These are phyloP conservation scores for Lerema accius DNA, from an alignment of 1,140 invertebrate genomes.

Conservation along the genomic window DNA sequence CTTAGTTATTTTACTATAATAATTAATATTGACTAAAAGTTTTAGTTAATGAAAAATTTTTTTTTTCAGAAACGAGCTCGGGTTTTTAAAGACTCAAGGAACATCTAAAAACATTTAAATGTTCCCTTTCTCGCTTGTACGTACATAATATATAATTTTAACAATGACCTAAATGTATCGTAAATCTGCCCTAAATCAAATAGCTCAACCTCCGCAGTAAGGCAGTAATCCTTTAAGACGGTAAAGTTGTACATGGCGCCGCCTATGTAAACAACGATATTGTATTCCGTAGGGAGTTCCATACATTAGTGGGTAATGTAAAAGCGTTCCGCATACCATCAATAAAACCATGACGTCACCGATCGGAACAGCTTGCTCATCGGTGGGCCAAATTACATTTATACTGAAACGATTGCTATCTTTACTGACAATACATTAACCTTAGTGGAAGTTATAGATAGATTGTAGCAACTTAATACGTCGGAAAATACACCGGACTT, in stretches of 20 bases:
- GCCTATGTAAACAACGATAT: not conserved
- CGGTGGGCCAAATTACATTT: slow-evolving; percentile 18
- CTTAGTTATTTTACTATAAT: too few relatives aligned
- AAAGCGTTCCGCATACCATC: slow-evolving; percentile 3
- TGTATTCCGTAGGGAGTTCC: not conserved
- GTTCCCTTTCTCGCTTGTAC: too few relatives aligned
- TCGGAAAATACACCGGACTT: not conserved
- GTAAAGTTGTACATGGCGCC: not conserved
- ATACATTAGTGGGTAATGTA: not conserved
- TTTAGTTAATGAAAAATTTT: too few relatives aligned
- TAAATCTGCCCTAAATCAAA: too few relatives aligned
- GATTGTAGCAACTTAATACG: not conserved
- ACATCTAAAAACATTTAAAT: too few relatives aligned
- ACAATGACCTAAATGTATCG: not conserved
- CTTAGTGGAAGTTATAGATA: slow-evolving; percentile 5
- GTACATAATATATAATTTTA: too few relatives aligned
- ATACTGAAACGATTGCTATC: slow-evolving; percentile 17
- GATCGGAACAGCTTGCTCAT: not conserved
- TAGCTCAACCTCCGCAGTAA: too few relatives aligned
- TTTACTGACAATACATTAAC: slow-evolving; percentile 24
- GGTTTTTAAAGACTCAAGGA: too few relatives aligned
- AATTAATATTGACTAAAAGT: too few relatives aligned
- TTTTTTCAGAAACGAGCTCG: too few relatives aligned
- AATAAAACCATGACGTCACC: slow-evolving; percentile 10
- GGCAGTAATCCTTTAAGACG: not conserved